Percentiles rank a stretch among this genome's conserved stretches.
Evolutionary conservation across 2,888 invertebrate species (phyloP).

Genomic region (Helleia helle): DNA sequence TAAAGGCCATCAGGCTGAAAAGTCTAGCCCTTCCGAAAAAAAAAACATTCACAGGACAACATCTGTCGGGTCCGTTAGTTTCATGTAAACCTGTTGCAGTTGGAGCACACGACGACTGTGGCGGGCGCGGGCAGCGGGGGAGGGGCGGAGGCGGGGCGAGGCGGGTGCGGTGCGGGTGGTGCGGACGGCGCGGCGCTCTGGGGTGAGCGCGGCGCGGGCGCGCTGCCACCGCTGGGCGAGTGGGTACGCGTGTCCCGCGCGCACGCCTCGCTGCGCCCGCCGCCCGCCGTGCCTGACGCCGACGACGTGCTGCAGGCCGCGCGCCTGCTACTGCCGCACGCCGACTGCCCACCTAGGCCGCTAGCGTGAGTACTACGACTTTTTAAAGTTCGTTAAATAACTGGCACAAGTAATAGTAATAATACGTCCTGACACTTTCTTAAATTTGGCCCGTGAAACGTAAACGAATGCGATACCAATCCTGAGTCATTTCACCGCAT

Average conservation of each 20-base stretch:
- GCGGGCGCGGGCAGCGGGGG: slow-evolving; percentile 27
- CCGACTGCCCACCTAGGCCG: slow-evolving; percentile 89
- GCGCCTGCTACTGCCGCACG: slow-evolving; percentile 86
- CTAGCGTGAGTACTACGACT: slow-evolving; percentile 73
- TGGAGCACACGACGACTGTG: slow-evolving; percentile 73
- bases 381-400: too few species aligned
- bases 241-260: slow-evolving; percentile 90
- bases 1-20: too few species aligned
- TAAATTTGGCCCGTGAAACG: too few species aligned
- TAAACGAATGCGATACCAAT: too few species aligned
- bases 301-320: slow-evolving; percentile 94
- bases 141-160: slow-evolving; percentile 25
- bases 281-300: slow-evolving; percentile 85
- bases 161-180: slow-evolving; percentile 32
- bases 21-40: too few species aligned
- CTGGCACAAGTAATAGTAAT: too few species aligned
- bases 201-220: slow-evolving; percentile 90
- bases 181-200: slow-evolving; percentile 74
- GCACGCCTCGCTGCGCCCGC: slow-evolving; percentile 86
- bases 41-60: too few species aligned
- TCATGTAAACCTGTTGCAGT: too few species aligned
- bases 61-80: too few species aligned
- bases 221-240: slow-evolving; percentile 91
- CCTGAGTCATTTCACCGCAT: too few species aligned
- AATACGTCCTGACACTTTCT: too few species aligned